phyloP scores from a whole-genome alignment of 2,113 vertebrate genomes.

The Indri indri region DNA sequence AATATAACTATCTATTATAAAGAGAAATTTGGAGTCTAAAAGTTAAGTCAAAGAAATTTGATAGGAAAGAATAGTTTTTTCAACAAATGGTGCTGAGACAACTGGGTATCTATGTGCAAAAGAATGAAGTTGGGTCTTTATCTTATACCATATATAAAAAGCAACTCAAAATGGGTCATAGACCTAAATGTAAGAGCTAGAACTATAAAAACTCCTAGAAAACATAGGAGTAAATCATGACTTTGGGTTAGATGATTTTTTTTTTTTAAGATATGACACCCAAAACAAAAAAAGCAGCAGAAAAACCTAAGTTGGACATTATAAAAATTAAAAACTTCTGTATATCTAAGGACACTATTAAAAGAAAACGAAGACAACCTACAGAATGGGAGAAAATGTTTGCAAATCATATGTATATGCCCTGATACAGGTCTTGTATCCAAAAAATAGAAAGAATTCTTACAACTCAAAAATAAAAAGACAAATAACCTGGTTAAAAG shows the following conservation, averaged over 20 bases:
- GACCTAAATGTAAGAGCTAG: neutral
- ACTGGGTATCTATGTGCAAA: neutral
- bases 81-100: neutral
- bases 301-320: neutral
- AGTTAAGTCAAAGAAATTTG: constrained; percentile 1
- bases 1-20: neutral
- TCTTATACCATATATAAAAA: neutral
- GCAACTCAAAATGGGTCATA: neutral
- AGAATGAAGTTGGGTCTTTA: neutral
- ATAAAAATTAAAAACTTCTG: neutral
- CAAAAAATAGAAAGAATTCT: neutral
- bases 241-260: neutral
- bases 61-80: neutral
- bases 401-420: neutral
- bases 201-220: neutral
- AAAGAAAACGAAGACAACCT: neutral
- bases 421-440: neutral
- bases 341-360: neutral
- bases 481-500: neutral
- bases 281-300: neutral
- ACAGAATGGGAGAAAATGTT: neutral
- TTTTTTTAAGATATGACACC: neutral
- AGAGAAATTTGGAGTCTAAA: neutral
- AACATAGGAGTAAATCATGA: neutral
- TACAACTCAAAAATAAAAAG: neutral